A percentile compares a stretch with the other conserved stretches of the same genome.
phyloP scores from a whole-genome alignment of 2,797 vertebrate species.

The Phyllotis vaccarum region DNA sequence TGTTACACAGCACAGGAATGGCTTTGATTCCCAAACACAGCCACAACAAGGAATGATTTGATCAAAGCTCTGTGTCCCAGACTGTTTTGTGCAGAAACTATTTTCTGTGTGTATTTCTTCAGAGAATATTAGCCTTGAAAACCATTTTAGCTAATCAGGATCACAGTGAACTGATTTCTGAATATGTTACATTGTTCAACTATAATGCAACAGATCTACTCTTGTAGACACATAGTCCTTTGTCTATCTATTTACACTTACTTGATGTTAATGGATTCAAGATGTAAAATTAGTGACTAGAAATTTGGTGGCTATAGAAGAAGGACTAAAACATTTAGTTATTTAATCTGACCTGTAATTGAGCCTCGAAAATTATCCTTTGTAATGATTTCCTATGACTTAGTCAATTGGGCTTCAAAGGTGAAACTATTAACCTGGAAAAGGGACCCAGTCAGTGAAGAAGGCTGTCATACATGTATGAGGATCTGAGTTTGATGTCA shows the following conservation, averaged over 20 bases:
- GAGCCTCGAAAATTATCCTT: slow-evolving; percentile 48
- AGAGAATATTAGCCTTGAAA: slow-evolving; percentile 33
- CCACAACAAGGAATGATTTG: neutral
- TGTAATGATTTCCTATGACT: neutral
- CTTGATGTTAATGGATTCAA: slow-evolving; percentile 35
- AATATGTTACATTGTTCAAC: slow-evolving; percentile 10
- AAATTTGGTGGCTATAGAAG: slow-evolving; percentile 27
- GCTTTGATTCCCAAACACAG: neutral
- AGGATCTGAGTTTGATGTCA: neutral
- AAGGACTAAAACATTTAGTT: slow-evolving; percentile 13
- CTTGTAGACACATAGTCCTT: neutral
- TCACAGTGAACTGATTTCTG: neutral
- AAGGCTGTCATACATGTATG: neutral
- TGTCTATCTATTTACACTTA: neutral
- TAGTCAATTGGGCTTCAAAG: neutral
- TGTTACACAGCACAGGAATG: slow-evolving; percentile 4
- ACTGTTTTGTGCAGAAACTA: neutral
- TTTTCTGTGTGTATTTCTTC: neutral
- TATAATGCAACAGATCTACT: neutral
- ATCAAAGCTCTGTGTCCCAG: neutral
- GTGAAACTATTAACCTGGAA: neutral
- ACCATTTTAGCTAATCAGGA: slow-evolving; percentile 4
- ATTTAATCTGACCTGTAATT: slow-evolving; percentile 38
- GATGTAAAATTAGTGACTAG: slow-evolving; percentile 55
- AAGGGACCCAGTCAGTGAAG: neutral